Evolutionary conservation across 2,797 vertebrate genomes (phyloP), one percentile per base, ranked within the genome.

Genomic region (Oreortyx pictus): DNA sequence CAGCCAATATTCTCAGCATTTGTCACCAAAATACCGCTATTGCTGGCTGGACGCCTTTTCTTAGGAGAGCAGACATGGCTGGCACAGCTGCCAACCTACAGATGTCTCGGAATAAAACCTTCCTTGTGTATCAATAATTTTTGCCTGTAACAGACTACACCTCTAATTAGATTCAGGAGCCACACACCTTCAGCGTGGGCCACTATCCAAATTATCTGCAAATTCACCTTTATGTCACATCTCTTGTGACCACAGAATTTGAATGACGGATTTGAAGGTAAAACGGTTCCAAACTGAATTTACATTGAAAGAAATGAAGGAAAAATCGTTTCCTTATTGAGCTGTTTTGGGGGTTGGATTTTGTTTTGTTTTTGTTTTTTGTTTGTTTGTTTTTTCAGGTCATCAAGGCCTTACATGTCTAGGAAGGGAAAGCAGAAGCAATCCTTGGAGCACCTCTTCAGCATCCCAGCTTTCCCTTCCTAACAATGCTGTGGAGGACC

Each of bases 21-120:
- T 83, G 88, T 93, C 94, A 92, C 89, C 80, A 82, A 88, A 96
- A 70, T 39, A 46, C 75, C 33, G 83, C 82, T 93, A 59, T 91
- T 88, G 88, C 82, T 3, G 85, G 75, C 89, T 93, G 90, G 29
- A 46, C 14, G 39, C 89, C 82, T 96, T 96, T 95, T 33, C 50
- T 92, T 46, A 95, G 82, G 91, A 82, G 90, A 95, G 79, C 68
- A 93, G 95, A 86, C 75, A 96, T 83, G 93, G 90, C 70, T 94
- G 94, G 93, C 95, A 93, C 96, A 97, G 92, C 94, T 97, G 96
- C 95, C 96, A 96, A 81, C 92, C 70, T 97, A 96, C 96, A 96
- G 96, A 96, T 97, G 96, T 94, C 94, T 95, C 94, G 2, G 18
- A 96, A 95, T 96, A 95, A 97, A 96, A 96, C 84, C 94, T 91